A percentile compares a stretch with the other conserved stretches of the same genome.
These are phyloP conservation scores for Megastigmus dorsalis DNA, from an alignment of 2,888 invertebrate genomes.

Conservation along the genomic window DNA sequence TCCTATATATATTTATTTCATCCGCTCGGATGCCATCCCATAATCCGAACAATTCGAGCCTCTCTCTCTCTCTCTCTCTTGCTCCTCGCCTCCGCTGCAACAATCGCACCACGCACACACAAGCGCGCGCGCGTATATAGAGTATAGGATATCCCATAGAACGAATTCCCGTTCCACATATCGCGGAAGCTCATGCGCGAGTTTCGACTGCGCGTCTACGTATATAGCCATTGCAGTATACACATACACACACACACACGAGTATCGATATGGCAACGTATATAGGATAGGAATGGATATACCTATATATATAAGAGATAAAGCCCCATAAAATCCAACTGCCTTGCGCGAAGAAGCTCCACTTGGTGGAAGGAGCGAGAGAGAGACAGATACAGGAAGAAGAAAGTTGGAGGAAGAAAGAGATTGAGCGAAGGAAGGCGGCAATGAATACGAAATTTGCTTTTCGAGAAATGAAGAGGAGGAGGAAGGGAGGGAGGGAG, in stretches of 20 bases:
- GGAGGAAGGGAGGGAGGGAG: not conserved
- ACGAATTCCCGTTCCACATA: not conserved
- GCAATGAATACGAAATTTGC: constrained; percentile 52
- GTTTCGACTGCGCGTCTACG: no score
- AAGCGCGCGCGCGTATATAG: not conserved
- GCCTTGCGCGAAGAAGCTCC: not conserved
- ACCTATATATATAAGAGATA: constrained; percentile 9
- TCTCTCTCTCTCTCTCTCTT: not conserved
- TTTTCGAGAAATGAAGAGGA: constrained; percentile 40
- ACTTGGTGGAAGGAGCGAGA: constrained; percentile 18
- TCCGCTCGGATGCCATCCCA: not conserved
- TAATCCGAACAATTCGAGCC: constrained; percentile 26
- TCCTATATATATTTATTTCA: constrained; percentile 16
- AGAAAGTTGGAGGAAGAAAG: constrained; percentile 28
- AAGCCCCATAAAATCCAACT: constrained; percentile 42
- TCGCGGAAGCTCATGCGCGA: not conserved
- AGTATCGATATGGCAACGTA: not conserved
- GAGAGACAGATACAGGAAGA: constrained; percentile 14
- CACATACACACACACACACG: not conserved
- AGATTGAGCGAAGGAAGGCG: constrained; percentile 31
- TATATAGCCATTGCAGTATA: no score
- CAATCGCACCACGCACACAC: not conserved
- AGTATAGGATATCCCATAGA: not conserved
- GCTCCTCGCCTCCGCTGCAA: no score
- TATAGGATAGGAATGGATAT: no score